Evolutionary conservation across 2,113 vertebrate genomes (phyloP).

Genomic region (Psittacara wagleri): DNA sequence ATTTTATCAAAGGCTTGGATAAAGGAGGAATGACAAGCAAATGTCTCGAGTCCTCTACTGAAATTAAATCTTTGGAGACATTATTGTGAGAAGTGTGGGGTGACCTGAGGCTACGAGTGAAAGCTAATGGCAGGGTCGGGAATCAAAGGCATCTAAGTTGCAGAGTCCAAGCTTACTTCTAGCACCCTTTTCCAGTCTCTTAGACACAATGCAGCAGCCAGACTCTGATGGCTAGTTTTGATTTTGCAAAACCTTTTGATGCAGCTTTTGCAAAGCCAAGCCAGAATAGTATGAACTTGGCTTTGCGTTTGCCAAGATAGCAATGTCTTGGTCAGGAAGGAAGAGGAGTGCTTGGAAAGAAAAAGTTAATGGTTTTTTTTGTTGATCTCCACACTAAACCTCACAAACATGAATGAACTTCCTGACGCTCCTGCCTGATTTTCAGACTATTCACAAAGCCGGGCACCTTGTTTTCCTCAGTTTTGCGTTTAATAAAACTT

Average conservation of each 20-base stretch:
- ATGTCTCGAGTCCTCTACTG: neutral
- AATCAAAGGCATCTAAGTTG: neutral
- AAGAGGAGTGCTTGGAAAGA: neutral
- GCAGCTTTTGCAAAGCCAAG: neutral
- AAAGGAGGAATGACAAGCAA: neutral
- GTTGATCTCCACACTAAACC: neutral
- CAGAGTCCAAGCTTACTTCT: neutral
- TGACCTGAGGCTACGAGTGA: neutral
- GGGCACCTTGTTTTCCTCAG: neutral
- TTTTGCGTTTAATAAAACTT: neutral
- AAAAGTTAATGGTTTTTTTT: neutral
- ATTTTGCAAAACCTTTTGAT: neutral
- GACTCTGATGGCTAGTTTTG: neutral
- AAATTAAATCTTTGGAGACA: neutral
- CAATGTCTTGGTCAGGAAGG: neutral
- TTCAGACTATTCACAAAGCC: neutral
- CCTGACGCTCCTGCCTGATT: neutral
- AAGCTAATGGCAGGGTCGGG: neutral
- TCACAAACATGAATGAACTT: neutral
- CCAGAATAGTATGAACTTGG: neutral
- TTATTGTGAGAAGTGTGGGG: neutral
- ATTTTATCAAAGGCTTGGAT: neutral
- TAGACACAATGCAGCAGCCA: neutral
- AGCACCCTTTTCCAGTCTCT: neutral
- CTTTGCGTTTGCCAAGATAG: neutral